Percentiles rank a stretch among this genome's conserved stretches.
These are phyloP conservation scores for Montipora capricornis DNA, from an alignment of 64 coral and sea anemone genomes.

Conservation along the genomic window DNA sequence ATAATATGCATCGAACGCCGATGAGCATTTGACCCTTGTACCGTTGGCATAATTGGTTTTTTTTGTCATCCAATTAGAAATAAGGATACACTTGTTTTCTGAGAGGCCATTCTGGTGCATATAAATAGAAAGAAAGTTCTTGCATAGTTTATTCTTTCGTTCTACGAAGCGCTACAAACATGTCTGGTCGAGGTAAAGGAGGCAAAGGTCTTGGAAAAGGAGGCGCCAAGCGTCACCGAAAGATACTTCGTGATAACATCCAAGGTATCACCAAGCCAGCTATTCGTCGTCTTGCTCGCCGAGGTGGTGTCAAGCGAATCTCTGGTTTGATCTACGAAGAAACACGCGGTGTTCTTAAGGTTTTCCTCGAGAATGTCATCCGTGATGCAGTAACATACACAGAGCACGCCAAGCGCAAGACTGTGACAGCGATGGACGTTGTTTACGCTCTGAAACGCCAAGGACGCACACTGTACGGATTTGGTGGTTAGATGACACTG, in stretches of 20 bases:
- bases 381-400: conserved; percentile 54
- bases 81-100: too few species aligned
- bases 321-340: conserved; percentile 85
- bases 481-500: neutral
- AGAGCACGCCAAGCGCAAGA: conserved; percentile 60
- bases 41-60: too few species aligned
- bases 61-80: too few species aligned
- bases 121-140: too few species aligned
- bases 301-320: conserved; percentile 82
- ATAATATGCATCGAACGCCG: too few species aligned
- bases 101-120: too few species aligned
- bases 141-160: too few species aligned
- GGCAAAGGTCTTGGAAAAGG: conserved; percentile 87
- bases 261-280: conserved; percentile 84
- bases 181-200: conserved; percentile 74
- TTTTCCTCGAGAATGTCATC: conserved; percentile 59
- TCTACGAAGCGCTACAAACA: neutral
- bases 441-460: neutral
- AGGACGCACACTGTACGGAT: neutral
- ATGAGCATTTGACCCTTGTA: too few species aligned
- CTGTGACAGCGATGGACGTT: conserved; percentile 44
- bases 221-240: conserved; percentile 88
- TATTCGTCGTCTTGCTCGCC: conserved; percentile 79
- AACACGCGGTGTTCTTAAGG: conserved; percentile 48
- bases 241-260: conserved; percentile 89